Conservation (phyloP, 2,113 vertebrate species). For the Macheiramphus alcinus region DNA sequence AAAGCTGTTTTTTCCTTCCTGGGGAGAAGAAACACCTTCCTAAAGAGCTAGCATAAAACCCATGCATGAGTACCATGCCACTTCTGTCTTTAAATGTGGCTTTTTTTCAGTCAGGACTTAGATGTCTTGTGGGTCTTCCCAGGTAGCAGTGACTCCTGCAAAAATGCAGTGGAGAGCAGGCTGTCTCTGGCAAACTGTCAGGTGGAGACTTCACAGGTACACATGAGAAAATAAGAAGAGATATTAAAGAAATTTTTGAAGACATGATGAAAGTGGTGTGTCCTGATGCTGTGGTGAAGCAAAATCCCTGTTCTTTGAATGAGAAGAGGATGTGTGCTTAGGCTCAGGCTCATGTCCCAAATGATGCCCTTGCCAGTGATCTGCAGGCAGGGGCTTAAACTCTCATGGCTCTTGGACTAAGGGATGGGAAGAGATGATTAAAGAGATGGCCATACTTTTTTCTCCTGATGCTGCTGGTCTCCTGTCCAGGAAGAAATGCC, state of each 20-base stretch:
- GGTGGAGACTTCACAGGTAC: neutral
- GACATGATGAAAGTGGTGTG: rapidly evolving
- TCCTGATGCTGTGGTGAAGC: neutral
- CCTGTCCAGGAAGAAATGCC: neutral
- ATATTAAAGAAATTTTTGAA: neutral
- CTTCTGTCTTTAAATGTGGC: neutral
- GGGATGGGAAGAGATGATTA: neutral
- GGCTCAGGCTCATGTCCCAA: neutral
- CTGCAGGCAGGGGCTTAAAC: neutral
- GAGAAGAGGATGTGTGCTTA: neutral
- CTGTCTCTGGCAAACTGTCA: neutral
- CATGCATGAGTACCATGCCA: neutral
- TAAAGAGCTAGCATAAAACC: neutral
- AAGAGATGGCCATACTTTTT: neutral
- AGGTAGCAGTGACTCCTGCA: neutral
- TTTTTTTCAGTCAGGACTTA: neutral
- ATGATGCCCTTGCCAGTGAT: neutral
- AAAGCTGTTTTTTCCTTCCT: neutral
- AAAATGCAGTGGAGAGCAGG: neutral
- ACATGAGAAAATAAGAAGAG: neutral
- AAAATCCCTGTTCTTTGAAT: neutral
- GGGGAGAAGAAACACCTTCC: neutral
- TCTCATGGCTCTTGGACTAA: neutral
- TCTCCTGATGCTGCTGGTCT: neutral
- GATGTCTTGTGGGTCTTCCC: neutral